Evolutionary conservation across 2,113 vertebrate genomes (phyloP).

Genomic region (Fulica atra): DNA sequence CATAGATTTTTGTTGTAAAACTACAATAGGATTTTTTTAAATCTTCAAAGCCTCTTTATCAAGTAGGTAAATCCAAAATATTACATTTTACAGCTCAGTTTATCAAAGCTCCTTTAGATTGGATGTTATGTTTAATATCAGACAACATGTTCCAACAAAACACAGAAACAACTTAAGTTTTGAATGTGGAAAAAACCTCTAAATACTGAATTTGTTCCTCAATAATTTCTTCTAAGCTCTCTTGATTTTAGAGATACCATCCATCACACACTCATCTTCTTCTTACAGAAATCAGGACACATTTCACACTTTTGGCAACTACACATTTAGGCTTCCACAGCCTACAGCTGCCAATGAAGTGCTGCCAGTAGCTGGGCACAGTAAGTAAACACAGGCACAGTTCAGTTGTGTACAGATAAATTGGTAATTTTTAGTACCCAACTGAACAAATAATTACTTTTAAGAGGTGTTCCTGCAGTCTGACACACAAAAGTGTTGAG

Average conservation of each 20-base stretch:
- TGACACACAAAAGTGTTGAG: fast-evolving
- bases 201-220: not conserved
- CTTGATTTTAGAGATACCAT: not conserved
- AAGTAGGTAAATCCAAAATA: not conserved
- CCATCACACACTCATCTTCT: not conserved
- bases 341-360: not conserved
- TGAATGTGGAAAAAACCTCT: not conserved
- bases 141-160: not conserved
- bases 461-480: not conserved
- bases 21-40: not conserved
- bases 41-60: not conserved
- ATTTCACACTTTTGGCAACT: not conserved
- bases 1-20: not conserved
- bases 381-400: not conserved
- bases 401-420: not conserved
- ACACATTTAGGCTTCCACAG: not conserved
- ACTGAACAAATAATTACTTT: not conserved
- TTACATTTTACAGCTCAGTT: not conserved
- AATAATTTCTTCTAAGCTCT: not conserved
- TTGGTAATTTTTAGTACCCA: not conserved
- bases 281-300: not conserved
- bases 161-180: not conserved
- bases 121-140: not conserved
- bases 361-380: not conserved
- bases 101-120: not conserved